phyloP scores from a whole-genome alignment of 2,797 vertebrate genomes.

The Hirundo rustica region DNA sequence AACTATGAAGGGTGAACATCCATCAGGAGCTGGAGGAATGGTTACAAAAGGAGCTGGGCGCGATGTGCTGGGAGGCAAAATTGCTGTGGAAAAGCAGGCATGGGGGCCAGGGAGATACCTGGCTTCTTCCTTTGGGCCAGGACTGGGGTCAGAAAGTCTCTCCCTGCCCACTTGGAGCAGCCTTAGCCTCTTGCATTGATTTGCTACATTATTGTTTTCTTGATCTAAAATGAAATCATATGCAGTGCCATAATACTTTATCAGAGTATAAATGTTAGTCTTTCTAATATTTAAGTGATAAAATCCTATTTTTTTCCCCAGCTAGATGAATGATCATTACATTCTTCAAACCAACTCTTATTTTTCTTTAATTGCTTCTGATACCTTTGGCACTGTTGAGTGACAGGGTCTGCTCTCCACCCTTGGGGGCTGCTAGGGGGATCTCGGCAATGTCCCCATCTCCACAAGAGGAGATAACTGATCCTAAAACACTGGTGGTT shows the following conservation, averaged over 20 bases:
- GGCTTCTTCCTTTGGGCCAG: background rate
- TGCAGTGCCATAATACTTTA: background rate
- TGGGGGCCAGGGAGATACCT: background rate
- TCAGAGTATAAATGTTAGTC: background rate
- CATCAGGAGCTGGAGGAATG: background rate
- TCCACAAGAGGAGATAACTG: background rate
- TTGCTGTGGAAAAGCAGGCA: background rate
- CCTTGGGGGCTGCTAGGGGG: background rate
- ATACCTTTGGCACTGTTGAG: background rate
- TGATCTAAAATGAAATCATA: background rate
- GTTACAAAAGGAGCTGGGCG: background rate
- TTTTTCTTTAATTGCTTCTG: slow-evolving; percentile 57
- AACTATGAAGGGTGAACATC: background rate
- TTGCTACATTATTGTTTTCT: background rate
- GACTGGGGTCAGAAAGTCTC: background rate
- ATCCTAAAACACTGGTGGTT: slow-evolving; percentile 14
- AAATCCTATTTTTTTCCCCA: background rate
- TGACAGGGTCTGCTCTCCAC: background rate
- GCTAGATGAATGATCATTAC: background rate
- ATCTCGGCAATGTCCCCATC: background rate
- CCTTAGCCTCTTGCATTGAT: background rate
- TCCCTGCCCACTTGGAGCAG: background rate
- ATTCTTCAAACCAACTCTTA: slow-evolving; percentile 45
- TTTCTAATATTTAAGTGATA: background rate
- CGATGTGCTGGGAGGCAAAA: background rate